Evolutionary conservation across 1,140 invertebrate genomes (phyloP).

Genomic region (Mactra quadrangularis): DNA sequence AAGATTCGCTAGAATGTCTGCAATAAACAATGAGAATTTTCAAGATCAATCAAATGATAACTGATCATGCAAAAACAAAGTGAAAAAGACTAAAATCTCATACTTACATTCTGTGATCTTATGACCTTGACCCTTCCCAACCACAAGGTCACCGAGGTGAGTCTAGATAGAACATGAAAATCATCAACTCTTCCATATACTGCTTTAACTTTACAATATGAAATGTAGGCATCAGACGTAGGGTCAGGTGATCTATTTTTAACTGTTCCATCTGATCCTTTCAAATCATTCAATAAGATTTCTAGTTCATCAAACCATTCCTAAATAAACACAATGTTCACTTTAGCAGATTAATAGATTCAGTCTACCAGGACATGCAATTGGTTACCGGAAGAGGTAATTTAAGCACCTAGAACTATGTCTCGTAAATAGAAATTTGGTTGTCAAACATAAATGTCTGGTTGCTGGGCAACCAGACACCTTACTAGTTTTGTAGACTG

Average conservation of each 20-base stretch:
- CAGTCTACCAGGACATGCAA: too few species aligned
- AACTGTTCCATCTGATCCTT: constrained; percentile 63
- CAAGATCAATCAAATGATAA: too few species aligned
- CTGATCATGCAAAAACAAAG: neutral
- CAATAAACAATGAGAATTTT: too few species aligned
- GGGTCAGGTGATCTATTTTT: constrained; percentile 65
- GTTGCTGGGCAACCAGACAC: too few species aligned
- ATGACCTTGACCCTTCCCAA: constrained; percentile 66
- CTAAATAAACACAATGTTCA: too few species aligned
- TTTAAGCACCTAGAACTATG: too few species aligned
- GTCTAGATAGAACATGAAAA: constrained; percentile 58
- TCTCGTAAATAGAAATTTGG: too few species aligned
- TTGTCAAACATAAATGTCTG: too few species aligned
- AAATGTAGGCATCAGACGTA: constrained; percentile 68
- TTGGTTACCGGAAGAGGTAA: too few species aligned
- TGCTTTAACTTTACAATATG: constrained; percentile 72
- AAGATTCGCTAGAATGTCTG: too few species aligned
- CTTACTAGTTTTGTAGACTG: too few species aligned
- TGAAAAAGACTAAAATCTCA: neutral
- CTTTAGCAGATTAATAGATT: neutral
- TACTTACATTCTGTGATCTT: constrained; percentile 63
- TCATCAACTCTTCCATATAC: constrained; percentile 72
- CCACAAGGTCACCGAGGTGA: constrained; percentile 63
- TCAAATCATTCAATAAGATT: constrained; percentile 65
- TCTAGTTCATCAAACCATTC: constrained; percentile 72